These are phyloP conservation scores for Galagoides demidoff DNA, from an alignment of 2,797 vertebrate species.

Conservation along the genomic window DNA sequence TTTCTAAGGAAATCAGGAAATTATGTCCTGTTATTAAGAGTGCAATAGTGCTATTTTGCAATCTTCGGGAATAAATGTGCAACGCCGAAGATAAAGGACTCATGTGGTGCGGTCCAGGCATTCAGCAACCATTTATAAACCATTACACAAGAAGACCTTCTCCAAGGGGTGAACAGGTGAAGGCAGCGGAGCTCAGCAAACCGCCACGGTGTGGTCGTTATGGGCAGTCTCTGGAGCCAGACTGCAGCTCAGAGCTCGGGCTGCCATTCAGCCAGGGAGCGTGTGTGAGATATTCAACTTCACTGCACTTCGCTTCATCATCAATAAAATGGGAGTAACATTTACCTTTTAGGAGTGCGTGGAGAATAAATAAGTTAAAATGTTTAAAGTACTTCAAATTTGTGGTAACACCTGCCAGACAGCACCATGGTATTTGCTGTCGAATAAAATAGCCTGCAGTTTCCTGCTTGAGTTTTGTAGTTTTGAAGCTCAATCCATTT, in stretches of 20 bases:
- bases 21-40: neutral
- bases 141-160: neutral
- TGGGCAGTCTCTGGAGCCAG: accelerated
- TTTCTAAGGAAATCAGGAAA: neutral
- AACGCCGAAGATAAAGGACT: neutral
- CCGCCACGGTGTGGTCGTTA: neutral
- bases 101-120: neutral
- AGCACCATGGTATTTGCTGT: neutral
- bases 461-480: neutral
- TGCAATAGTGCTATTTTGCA: neutral
- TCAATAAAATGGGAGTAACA: neutral
- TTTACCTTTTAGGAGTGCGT: neutral
- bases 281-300: neutral
- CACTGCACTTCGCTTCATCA: neutral
- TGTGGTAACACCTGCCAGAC: neutral
- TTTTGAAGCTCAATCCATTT: neutral
- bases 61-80: neutral
- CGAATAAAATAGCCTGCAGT: neutral
- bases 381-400: neutral
- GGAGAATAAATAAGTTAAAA: neutral
- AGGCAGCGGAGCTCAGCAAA: neutral
- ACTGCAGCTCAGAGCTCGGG: neutral
- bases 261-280: neutral
- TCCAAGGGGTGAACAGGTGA: neutral
- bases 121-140: neutral